phyloP scores from a whole-genome alignment of 1,140 invertebrate species.

The Drosophila erecta region DNA sequence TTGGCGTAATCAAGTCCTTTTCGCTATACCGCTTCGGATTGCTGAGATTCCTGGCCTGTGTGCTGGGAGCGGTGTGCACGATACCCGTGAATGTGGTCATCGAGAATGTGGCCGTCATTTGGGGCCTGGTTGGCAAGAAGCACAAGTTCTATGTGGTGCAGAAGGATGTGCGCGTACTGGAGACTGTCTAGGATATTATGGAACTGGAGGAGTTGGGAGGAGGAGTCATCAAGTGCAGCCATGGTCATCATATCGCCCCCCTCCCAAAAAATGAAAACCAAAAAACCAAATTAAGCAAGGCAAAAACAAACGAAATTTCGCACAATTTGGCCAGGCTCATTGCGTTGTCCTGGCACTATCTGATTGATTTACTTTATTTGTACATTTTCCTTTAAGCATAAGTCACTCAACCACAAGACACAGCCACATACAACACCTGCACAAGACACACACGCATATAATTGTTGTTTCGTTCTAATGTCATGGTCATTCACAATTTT shows the following conservation, averaged over 20 bases:
- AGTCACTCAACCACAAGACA: constrained; percentile 6
- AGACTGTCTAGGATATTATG: constrained; percentile 63
- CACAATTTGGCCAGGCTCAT: constrained; percentile 42
- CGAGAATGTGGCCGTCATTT: constrained; percentile 97
- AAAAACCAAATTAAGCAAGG: constrained; percentile 27
- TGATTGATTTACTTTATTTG: constrained; percentile 54
- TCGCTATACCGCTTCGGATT: constrained; percentile 94
- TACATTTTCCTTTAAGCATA: constrained; percentile 50
- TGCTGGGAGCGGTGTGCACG: constrained; percentile 93
- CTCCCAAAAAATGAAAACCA: constrained; percentile 1
- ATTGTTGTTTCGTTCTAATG: constrained; percentile 59
- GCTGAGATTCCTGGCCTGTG: constrained; percentile 91
- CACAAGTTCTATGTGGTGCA: constrained; percentile 98
- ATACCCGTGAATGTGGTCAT: constrained; percentile 97
- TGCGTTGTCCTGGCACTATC: constrained; percentile 18
- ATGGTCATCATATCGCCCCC: constrained; percentile 29
- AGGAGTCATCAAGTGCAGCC: constrained; percentile 15
- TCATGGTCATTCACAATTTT: constrained; percentile 24
- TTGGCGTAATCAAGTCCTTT: constrained; percentile 98
- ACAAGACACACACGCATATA: constrained; percentile 11
- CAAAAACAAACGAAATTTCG: constrained; percentile 25
- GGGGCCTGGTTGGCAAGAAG: constrained; percentile 96
- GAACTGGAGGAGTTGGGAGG: neutral
- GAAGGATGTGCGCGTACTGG: constrained; percentile 89
- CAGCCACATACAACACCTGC: neutral